phyloP scores from a whole-genome alignment of 2,113 vertebrate species.

The Cyanoramphus novaezelandiae region DNA sequence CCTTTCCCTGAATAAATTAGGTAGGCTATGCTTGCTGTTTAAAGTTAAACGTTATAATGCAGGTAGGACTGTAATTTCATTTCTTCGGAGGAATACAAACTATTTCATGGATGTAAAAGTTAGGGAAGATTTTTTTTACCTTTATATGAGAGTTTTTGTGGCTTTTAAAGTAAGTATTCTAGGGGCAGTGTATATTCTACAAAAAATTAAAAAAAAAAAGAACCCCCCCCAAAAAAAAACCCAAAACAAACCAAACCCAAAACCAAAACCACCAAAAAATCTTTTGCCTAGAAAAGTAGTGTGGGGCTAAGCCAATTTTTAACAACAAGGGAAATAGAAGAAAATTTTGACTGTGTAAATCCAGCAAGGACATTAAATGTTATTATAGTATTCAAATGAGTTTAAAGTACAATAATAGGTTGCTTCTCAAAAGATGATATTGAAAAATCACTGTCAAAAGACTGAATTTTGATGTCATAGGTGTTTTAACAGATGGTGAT shows the following conservation, averaged over 20 bases:
- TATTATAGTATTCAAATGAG: neutral
- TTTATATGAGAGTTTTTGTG: neutral
- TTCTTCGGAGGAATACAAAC: neutral
- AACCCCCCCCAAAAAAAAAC: neutral
- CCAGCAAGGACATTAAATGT: neutral
- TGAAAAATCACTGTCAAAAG: neutral
- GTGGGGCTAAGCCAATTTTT: neutral
- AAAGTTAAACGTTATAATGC: neutral
- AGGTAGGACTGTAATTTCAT: neutral
- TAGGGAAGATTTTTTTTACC: neutral
- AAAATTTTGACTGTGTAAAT: neutral
- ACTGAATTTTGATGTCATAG: neutral
- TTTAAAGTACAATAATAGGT: neutral
- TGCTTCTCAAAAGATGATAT: neutral
- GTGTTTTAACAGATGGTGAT: neutral
- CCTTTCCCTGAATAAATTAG: neutral
- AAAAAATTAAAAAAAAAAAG: fast-evolving
- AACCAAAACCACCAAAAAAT: neutral
- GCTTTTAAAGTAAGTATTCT: neutral
- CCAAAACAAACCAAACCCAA: neutral
- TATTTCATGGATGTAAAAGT: neutral
- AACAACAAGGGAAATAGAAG: neutral
- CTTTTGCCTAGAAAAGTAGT: neutral
- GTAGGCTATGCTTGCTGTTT: neutral
- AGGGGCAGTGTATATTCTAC: neutral